Base-by-base conservation (phyloP, 2,113 vertebrate species). In the Cardinalis cardinalis region DNA sequence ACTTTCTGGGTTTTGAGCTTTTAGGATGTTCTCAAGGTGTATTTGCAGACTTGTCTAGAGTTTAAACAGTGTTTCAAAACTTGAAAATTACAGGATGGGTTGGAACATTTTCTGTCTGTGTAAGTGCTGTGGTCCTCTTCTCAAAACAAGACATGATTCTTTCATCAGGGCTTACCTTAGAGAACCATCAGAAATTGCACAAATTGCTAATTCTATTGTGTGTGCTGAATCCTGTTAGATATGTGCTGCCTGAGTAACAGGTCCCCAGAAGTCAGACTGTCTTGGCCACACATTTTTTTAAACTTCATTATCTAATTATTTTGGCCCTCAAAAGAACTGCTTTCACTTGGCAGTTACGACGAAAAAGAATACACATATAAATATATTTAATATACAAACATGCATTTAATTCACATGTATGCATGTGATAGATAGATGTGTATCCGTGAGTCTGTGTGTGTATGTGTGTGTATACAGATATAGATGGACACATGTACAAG, bases 391-490 rank as follows among this genome's bases (percentile, higher is more conserved):
- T 86, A 56, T 14, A 21, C 10, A 19, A 58, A 12, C 4, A 12
- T 64, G 4, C 26, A 21, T 83, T 79, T 71, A 68, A 60, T 83
- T 65, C 1, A 5, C 48, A 23, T 12, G 3, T 38, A 38, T 77
- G 23, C 19, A 40, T 41, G 12, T 21, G 43, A 38, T 46, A 43
- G 23, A 34, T 32, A 19, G 2, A 6, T 64, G 34, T 48, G 5
- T 72, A 41, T 38, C 14, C 15, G 8, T 24, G 3, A 68, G 14
- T 76, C 0, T 23, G 2, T 46, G 12, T 63, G 5, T 61, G 3
- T 38, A 1, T 38, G 0, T 48, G 13, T 56, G 5, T 21, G 1
- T n/a, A 1, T 41, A 1, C 19, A 16, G 4, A 17, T 40, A 26
- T 0, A 12, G 31, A n/a, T 56, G 38, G 38, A 59, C 20, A 69